A percentile compares a stretch with the other conserved stretches of the same genome.
Conservation (phyloP, 2,888 invertebrate species). For the Drosophila neonasuta region DNA sequence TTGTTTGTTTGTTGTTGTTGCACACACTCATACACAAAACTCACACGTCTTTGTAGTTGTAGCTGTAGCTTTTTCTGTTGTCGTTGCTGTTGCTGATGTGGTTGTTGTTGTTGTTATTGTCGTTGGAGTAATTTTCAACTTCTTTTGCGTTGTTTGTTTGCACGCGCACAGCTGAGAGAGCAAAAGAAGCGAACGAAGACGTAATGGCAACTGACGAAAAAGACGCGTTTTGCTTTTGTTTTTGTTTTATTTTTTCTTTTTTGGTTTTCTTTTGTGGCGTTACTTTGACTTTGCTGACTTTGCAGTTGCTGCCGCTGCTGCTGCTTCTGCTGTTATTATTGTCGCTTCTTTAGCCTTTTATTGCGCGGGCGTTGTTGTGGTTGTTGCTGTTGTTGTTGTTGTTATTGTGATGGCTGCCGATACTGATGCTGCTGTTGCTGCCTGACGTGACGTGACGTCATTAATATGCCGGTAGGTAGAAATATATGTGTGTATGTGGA, state of each 20-base stretch:
- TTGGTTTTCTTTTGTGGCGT: slow-evolving; percentile 1
- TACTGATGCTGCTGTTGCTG: slow-evolving; percentile 34
- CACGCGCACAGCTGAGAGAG: slow-evolving; percentile 35
- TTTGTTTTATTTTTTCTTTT: slow-evolving; percentile 2
- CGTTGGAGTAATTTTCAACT: slow-evolving; percentile 27
- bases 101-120: slow-evolving; percentile 24
- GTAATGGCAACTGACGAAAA: slow-evolving; percentile 11
- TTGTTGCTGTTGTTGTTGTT: slow-evolving; percentile 38
- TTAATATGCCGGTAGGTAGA: slow-evolving; percentile 69
- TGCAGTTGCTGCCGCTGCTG: slow-evolving; percentile 36
- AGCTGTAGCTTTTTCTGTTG: slow-evolving; percentile 16
- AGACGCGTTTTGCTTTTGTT: slow-evolving; percentile 28
- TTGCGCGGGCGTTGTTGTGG: slow-evolving; percentile 42
- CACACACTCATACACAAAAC: slow-evolving; percentile 19
- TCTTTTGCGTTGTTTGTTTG: slow-evolving; percentile 39
- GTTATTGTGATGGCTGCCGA: slow-evolving; percentile 24
- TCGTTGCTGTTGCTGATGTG: slow-evolving; percentile 8
- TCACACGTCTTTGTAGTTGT: slow-evolving; percentile 17
- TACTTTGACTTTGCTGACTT: slow-evolving; percentile 37
- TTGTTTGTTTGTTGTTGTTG: slow-evolving; percentile 26
- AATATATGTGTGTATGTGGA: not conserved
- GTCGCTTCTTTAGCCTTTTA: slow-evolving; percentile 28
- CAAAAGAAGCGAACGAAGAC: slow-evolving; percentile 21
- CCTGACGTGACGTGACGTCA: slow-evolving; percentile 70
- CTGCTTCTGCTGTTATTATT: slow-evolving; percentile 18